phyloP scores from a whole-genome alignment of 2,113 vertebrate genomes.

The Tringa solitaria region DNA sequence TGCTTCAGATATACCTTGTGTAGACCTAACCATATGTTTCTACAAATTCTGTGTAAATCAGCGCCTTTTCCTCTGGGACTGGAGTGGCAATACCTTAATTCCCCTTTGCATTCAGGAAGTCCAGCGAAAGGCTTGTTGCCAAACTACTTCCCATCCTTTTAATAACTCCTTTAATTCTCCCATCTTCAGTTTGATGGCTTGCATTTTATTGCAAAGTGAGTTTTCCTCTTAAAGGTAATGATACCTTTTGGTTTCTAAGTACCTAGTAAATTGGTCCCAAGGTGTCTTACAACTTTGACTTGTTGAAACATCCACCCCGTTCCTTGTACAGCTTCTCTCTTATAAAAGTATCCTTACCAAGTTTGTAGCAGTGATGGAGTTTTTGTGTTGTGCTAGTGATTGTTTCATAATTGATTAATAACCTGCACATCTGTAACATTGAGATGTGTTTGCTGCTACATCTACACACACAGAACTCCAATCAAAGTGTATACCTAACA shows the following conservation, averaged over 20 bases:
- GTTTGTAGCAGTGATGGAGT: background rate
- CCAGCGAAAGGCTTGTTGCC: background rate
- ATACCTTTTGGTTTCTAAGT: conserved; percentile 34
- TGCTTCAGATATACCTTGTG: background rate
- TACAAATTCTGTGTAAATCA: background rate
- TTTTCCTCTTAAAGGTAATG: conserved; percentile 52
- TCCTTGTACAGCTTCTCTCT: background rate
- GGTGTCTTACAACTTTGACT: conserved; percentile 6
- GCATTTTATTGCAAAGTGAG: conserved; percentile 52
- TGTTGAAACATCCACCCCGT: background rate
- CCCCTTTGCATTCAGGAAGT: background rate
- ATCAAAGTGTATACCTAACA: background rate
- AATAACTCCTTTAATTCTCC: conserved; percentile 64
- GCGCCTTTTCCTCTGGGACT: background rate
- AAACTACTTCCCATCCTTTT: conserved; percentile 11
- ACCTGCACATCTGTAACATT: background rate
- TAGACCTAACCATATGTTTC: background rate
- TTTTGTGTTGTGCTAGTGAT: background rate
- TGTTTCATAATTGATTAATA: background rate
- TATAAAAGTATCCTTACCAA: background rate
- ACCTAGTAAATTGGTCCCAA: conserved; percentile 24
- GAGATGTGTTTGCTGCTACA: background rate
- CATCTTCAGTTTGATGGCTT: conserved; percentile 49
- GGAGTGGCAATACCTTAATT: background rate
- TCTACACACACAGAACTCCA: background rate